Evolutionary conservation across 2,113 vertebrate species (phyloP), one percentile per base, ranked within the genome.

Genomic region (Noturus placidus): DNA sequence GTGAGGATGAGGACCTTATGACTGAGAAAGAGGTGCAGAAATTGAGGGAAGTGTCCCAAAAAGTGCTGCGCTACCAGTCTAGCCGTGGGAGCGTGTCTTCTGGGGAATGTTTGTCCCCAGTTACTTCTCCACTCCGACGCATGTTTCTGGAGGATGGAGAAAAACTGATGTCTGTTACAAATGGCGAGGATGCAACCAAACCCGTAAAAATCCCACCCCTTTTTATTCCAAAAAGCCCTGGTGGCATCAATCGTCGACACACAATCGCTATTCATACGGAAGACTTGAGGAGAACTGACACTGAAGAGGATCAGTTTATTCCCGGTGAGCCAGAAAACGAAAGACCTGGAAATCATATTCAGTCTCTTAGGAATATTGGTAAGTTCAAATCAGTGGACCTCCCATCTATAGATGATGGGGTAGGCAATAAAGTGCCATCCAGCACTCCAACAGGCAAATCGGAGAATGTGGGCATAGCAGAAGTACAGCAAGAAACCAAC

Each of bases 31-130:
- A 95, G 56, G 95, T 92, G 7, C 91, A 93, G 79, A 95, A 90
- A 81, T 76, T 96, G 80, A 92, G 95, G 4, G 95, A 95, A 56
- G 92, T 94, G 25, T 94, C 95, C 2, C 93, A 86, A 86, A 95
- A 91, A 3, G 92, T 96, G 79, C 84, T 96, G 20, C 88, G 7
- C 7, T 95, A 91, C 85, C 95, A 95, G 88, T 94, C 83, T 15
- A 95, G 92, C 56, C 91, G 87, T 10, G 77, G 93, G 10, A 95
- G 94, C 38, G 11, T 91, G 25, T 95, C 95, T 0, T 95, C 94
- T 0, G 87, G 5, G 1, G 95, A 95, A 56, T 19, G 30, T 0
- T 65, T 86, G 25, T 69, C 87, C 33, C 57, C 92, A 9, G 1
- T 14, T 0, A 15, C 11, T 0, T 83, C 94, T 22, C 83, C n/a